Conservation (phyloP, 2,888 invertebrate species). For the Endotricha flammealis region DNA sequence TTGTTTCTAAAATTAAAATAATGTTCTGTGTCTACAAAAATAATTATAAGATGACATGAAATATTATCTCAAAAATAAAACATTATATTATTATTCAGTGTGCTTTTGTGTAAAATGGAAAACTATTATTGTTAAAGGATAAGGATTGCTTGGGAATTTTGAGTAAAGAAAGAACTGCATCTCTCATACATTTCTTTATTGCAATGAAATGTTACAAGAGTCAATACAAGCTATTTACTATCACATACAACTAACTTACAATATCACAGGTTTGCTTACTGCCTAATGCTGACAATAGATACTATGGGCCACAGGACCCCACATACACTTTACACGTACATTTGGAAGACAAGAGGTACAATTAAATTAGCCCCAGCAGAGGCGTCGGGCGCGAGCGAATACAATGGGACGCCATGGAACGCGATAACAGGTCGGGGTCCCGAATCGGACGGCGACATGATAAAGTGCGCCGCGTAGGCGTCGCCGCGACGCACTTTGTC, state of each 20-base stretch:
- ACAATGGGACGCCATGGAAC: neutral
- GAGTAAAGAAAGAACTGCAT: conserved; percentile 55
- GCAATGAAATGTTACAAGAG: conserved; percentile 55
- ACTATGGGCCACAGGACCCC: neutral
- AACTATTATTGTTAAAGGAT: conserved; percentile 21
- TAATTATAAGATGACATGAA: no score
- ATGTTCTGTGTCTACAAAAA: no score
- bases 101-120: no score
- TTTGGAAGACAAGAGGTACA: neutral
- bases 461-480: conserved; percentile 38
- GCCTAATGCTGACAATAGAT: conserved; percentile 12
- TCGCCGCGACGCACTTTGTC: conserved; percentile 33
- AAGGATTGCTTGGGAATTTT: conserved; percentile 28
- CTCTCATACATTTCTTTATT: conserved; percentile 67
- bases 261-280: conserved; percentile 27
- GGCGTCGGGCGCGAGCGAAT: neutral
- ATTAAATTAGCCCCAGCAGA: neutral
- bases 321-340: neutral
- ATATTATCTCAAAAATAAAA: no score
- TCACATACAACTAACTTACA: conserved; percentile 39
- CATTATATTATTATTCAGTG: no score
- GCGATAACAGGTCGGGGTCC: neutral
- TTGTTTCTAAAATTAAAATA: no score
- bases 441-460: conserved; percentile 15
- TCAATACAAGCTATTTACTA: conserved; percentile 40